Evolutionary conservation across 2,797 vertebrate species (phyloP), one percentile per base, ranked within the genome.

Genomic region (Anabacerthia variegaticeps): DNA sequence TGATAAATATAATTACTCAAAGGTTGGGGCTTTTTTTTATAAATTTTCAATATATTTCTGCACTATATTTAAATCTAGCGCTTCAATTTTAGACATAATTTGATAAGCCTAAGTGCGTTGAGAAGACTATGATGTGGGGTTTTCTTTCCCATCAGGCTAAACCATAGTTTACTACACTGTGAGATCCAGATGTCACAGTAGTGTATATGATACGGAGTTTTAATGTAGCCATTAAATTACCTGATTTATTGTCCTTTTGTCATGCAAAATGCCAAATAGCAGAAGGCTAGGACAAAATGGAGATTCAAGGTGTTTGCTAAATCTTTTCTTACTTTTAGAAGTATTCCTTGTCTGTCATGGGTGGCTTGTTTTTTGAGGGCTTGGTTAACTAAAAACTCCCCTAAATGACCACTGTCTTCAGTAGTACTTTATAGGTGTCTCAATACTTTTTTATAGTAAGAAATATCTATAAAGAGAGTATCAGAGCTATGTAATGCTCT

Each of bases 271-370:
- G 58, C 85, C 1, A 6, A 96, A 80, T 93, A 94, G 78, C 93
- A 95, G 95, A 96, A 95, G 88, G 56, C 95, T 97, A 95, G 94
- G 92, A 96, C 92, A 96, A 96, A 96, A 92, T 94, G 93, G 95
- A 93, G 78, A 93, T 93, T 97, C 91, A 94, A 97, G 89, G 94
- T 97, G 92, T 97, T 94, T 92, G 87, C 83, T 88, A 77, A 91
- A 92, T 93, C 41, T 86, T 96, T 81, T 88, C 62, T 59, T 83
- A 23, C 73, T 86, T 95, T 91, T 93, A 80, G 69, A 89, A 91
- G 16, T 91, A 36, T 63, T 85, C 74, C 66, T 89, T 96, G 67
- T 79, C 52, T 96, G 93, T 95, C 69, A 52, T 91, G 72, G 74
- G 85, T 95, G 91, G 58, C 94, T 94, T 94, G 78, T 89, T 91